Conservation (phyloP, 2,888 invertebrate genomes). For the Proisotoma minuta region DNA sequence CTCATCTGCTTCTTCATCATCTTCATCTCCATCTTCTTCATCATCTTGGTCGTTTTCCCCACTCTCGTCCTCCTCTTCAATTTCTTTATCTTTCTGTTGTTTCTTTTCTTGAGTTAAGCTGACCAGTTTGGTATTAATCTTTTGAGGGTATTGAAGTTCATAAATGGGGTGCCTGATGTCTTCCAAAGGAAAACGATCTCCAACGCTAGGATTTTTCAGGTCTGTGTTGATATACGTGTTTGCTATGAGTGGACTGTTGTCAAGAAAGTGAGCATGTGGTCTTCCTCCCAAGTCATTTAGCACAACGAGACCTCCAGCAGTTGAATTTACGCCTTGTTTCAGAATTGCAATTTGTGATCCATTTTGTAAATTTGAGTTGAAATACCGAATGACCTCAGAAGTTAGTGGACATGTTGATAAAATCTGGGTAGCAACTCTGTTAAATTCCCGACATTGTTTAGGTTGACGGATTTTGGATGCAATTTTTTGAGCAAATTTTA, state of each 20-base stretch:
- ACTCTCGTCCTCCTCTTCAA: constrained; percentile 9
- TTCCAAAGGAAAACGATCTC: constrained; percentile 8
- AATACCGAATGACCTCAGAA: constrained; percentile 29
- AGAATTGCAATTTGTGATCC: constrained; percentile 22
- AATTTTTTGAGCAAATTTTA: constrained; percentile 23
- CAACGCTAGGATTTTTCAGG: constrained; percentile 29
- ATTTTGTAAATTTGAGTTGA: constrained; percentile 26
- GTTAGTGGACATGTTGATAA: constrained; percentile 26
- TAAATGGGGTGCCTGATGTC: constrained; percentile 2
- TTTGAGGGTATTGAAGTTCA: background rate
- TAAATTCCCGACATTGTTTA: constrained; percentile 28
- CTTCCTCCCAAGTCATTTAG: constrained; percentile 14
- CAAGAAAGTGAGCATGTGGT: constrained; percentile 24
- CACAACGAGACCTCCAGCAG: constrained; percentile 14
- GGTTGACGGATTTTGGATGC: constrained; percentile 21
- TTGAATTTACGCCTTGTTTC: background rate
- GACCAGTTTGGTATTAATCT: background rate
- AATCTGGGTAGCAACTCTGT: constrained; percentile 16
- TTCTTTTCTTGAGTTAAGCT: constrained; percentile 2
- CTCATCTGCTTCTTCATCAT: background rate
- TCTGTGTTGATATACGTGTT: constrained; percentile 22
- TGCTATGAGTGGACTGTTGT: constrained; percentile 24
- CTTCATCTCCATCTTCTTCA: background rate
- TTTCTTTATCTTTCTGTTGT: background rate
- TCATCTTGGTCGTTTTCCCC: background rate